Conservation (phyloP, 1,140 invertebrate species). For the Pseudomyrmex sp. region DNA sequence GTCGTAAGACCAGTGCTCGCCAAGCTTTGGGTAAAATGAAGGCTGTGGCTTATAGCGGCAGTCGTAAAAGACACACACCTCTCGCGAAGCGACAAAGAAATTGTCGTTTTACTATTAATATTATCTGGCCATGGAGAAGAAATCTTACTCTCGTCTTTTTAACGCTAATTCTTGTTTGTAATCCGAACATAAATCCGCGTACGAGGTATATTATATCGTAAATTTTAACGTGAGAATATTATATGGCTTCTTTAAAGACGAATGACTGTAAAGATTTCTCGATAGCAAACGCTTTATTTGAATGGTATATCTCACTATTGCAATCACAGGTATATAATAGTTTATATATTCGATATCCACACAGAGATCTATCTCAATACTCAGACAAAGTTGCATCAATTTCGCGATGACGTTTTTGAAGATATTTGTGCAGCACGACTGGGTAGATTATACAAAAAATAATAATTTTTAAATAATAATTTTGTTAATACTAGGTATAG, state of each 20-base stretch:
- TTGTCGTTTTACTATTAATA: conserved; percentile 25
- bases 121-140: conserved; percentile 6
- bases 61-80: background rate
- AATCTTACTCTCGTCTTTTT: conserved; percentile 11
- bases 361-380: no score
- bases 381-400: no score
- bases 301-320: conserved; percentile 25
- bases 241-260: conserved; percentile 11
- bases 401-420: no score
- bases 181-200: background rate
- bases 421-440: no score
- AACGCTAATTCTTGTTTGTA: conserved; percentile 2
- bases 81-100: conserved; percentile 30
- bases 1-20: background rate
- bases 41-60: no score
- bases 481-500: no score
- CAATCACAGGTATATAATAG: conserved; percentile 31
- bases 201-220: background rate
- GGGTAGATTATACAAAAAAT: no score
- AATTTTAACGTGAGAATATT: background rate
- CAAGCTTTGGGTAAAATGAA: no score
- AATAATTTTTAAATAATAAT: no score
- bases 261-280: conserved; percentile 48
- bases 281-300: conserved; percentile 43
- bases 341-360: background rate